phyloP scores from a whole-genome alignment of 1,140 invertebrate genomes.

The Probaryconus sp. region DNA sequence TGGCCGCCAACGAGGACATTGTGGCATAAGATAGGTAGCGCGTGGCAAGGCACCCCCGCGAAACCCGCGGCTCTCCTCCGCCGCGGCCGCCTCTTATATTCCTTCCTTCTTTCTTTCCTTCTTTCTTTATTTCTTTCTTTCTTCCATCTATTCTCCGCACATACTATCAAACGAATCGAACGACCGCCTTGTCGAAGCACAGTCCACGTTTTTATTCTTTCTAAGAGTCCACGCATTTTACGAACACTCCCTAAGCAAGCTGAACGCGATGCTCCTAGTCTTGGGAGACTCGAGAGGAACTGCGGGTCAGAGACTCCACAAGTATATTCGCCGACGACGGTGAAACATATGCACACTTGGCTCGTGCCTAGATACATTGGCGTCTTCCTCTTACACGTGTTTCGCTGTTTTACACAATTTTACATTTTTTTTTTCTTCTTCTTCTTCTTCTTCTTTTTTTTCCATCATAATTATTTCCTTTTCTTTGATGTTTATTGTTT shows the following conservation, averaged over 20 bases:
- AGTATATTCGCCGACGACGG: slow-evolving; percentile 69
- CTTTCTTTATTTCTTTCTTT: no score
- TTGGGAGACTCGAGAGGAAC: slow-evolving; percentile 68
- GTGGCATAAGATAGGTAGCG: slow-evolving; percentile 65
- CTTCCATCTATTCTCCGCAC: slow-evolving; percentile 37
- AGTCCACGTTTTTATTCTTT: slow-evolving; percentile 69
- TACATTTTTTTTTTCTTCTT: slow-evolving; percentile 41
- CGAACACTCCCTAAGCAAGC: slow-evolving; percentile 72
- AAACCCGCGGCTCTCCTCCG: slow-evolving; percentile 46
- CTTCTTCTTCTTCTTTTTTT: no score
- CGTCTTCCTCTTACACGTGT: slow-evolving; percentile 59
- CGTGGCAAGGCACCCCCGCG: slow-evolving; percentile 68
- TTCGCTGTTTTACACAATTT: slow-evolving; percentile 36
- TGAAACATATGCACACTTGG: slow-evolving; percentile 66
- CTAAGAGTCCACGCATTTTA: slow-evolving; percentile 37
- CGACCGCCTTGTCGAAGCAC: slow-evolving; percentile 53
- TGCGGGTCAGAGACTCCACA: slow-evolving; percentile 75
- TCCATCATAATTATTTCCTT: no score
- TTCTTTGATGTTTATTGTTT: no score
- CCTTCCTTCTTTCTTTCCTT: slow-evolving; percentile 9
- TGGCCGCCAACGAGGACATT: slow-evolving; percentile 46
- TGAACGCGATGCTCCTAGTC: slow-evolving; percentile 67
- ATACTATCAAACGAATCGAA: slow-evolving; percentile 23
- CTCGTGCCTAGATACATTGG: slow-evolving; percentile 76
- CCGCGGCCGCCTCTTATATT: slow-evolving; percentile 8